Base-by-base conservation (phyloP, 2,888 invertebrate species). In the Flexamia atlantica region DNA sequence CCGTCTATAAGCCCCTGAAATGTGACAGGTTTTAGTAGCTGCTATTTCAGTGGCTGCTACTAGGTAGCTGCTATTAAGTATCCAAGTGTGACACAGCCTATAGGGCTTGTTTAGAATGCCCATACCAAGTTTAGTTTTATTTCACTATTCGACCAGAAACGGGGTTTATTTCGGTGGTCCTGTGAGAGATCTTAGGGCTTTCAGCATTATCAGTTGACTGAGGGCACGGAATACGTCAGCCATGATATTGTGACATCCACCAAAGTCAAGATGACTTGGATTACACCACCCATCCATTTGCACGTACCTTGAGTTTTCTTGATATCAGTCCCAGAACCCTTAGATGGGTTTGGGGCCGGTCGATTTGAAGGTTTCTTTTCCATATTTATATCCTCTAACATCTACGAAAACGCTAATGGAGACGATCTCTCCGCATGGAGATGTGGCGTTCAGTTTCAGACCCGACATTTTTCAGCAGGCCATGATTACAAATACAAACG, bases 391-490 rank as follows among this genome's bases (percentile, higher is more conserved):
- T 92, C 92, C 90, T 92, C 92, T 91, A 91, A 91, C 90, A 90
- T 92, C 91, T 87, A 88, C 88, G 89, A 90, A 89, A 89, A 89
- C 89, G 90, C 90, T 90, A 91, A 91, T 91, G 93, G 93, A 92
- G 92, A 92, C 89, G 90, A 91, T 93, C 93, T 92, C 93, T 92
- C 95, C 95, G 93, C 93, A 91, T 92, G 94, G 94, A 94, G 95
- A 93, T 92, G 92, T 92, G 91, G 92, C 92, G 91, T 91, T 90
- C 92, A 92, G 91, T 91, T 93, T 93, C 93, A 93, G 91, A 91
- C 92, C 92, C 94, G 93, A 94, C 95, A 95, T 95, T 94, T 90
- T 91, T 91, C 90, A 95, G 93, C 93, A 94, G 94, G 94, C 95
- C 95, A 95, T 95, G 94, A 87, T 88, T 88, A 86, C 85, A 86